Evolutionary conservation across 2,888 invertebrate genomes (phyloP), one percentile per base, ranked within the genome.

Genomic region (Pyrrhia umbra): DNA sequence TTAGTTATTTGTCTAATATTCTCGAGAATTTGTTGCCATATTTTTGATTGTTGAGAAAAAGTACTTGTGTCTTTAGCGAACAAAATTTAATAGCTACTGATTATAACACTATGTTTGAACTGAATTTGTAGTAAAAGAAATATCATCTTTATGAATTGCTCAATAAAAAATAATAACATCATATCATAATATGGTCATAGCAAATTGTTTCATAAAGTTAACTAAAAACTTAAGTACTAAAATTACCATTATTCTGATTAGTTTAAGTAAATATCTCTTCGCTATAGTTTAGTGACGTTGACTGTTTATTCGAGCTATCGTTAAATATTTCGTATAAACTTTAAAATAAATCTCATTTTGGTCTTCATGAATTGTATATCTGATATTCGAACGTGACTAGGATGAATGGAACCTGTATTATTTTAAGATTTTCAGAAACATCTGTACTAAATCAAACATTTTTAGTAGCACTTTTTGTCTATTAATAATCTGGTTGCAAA

Each of bases 181-280:
- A 66, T 34, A 67, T 62, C 80, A 72, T 77, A 77, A 74, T 70
- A 46, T 25, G 27, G 47, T 58, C 60, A 23, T 52, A 58, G 50
- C 5, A 43, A 70, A 42, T 47, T 68, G 30, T 46, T 46, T 61
- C 21, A 59, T 62, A 49, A 54, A 77, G 18, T 50, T 46, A 50
- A 58, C 25, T 54, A 64, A 59, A 63, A 50, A 50, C 34, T 21
- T 58, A 52, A 62, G 52, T 77, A 63, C 65, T 58, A 69, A 69
- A 72, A 65, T 59, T 61, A 67, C 50, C 27, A 34, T 68, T 73
- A 56, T 77, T 49, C 18, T 27, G 40, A 40, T 68, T 59, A 57
- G 62, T 65, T 51, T 59, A 34, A 49, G 61, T 62, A 57, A 55
- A 45, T 43, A 15, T 43, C 25, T 70, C 50, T 56, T 52, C 6